A percentile compares a stretch with the other conserved stretches of the same genome.
phyloP scores from a whole-genome alignment of 2,888 invertebrate species.

The Frankliniella fusca region DNA sequence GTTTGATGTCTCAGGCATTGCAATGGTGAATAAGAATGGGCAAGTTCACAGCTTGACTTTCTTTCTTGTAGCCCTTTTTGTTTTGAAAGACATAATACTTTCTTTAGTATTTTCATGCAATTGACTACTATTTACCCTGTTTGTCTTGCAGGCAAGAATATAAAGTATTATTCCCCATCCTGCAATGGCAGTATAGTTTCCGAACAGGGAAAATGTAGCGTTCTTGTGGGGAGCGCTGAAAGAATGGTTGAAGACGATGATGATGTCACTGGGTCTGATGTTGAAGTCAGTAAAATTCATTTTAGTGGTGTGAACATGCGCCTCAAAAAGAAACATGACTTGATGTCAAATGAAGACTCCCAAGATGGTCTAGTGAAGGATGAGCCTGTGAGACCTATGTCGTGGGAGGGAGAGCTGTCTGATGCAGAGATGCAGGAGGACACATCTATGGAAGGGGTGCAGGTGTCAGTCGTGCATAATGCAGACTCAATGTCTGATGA shows the following conservation, averaged over 20 bases:
- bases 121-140: too few relatives aligned
- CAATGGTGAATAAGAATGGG: too few relatives aligned
- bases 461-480: constrained; percentile 41
- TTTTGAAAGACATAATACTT: too few relatives aligned
- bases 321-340: constrained; percentile 59
- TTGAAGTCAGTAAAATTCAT: constrained; percentile 76
- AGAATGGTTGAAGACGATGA: constrained; percentile 43
- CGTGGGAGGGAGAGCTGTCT: constrained; percentile 89
- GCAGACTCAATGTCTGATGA: constrained; percentile 37
- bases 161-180: constrained; percentile 30
- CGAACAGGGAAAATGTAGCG: constrained; percentile 38
- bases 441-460: constrained; percentile 51
- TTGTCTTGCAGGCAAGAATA: constrained; percentile 26
- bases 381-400: constrained; percentile 73
- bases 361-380: constrained; percentile 40
- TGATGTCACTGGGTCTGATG: constrained; percentile 66
- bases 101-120: too few relatives aligned
- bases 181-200: constrained; percentile 31
- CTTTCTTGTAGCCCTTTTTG: too few relatives aligned
- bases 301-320: constrained; percentile 64
- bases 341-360: constrained; percentile 49
- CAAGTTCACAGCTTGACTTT: too few relatives aligned
- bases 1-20: too few relatives aligned
- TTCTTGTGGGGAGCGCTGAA: constrained; percentile 39
- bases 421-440: constrained; percentile 65